Evolutionary conservation across 2,797 vertebrate genomes (phyloP), one percentile per base, ranked within the genome.

Genomic region (Microcaecilia unicolor): DNA sequence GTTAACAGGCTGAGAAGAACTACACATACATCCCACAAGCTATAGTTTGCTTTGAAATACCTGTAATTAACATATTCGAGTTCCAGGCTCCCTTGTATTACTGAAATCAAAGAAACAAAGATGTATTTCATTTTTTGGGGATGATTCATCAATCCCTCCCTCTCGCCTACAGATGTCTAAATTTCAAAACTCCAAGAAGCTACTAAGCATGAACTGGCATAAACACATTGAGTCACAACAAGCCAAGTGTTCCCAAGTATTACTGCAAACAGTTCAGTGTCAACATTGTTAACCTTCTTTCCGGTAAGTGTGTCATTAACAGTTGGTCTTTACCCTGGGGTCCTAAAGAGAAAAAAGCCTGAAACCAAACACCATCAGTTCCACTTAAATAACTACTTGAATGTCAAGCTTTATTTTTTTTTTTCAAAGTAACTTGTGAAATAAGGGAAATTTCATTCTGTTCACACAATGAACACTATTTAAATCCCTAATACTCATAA

Each of bases 281-380:
- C 70, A 72, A 49, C 46, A 52, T 18, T 60, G 18, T 42, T 67
- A 57, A 58, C 57, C 58, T 46, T 60, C 55, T 43, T 72, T 70
- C 68, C 65, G 53, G 33, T 28, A 44, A 29, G 39, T 56, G 55
- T 54, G 17, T 57, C 38, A 27, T 58, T 58, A 61, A 50, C 52
- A 33, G 20, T 32, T 71, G 54, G 59, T 64, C 61, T 58, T 64
- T 75, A 55, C 54, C 61, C 41, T 46, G 18, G 20, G 37, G 57
- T 47, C 35, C 54, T 47, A 44, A 62, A 53, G 34, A 55, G 48
- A 61, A 38, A 55, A 51, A 49, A 27, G 18, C 49, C 15, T 6
- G 69, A 63, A 69, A 72, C 58, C 44, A 28, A 51, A 67, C 64
- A 57, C 43, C 51, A 9, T 23, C 22, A 38, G 31, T 50, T 68